A percentile compares a stretch with the other conserved stretches of the same genome.
Conservation (phyloP, 1,140 invertebrate species). For the Lasaia peninsularis region DNA sequence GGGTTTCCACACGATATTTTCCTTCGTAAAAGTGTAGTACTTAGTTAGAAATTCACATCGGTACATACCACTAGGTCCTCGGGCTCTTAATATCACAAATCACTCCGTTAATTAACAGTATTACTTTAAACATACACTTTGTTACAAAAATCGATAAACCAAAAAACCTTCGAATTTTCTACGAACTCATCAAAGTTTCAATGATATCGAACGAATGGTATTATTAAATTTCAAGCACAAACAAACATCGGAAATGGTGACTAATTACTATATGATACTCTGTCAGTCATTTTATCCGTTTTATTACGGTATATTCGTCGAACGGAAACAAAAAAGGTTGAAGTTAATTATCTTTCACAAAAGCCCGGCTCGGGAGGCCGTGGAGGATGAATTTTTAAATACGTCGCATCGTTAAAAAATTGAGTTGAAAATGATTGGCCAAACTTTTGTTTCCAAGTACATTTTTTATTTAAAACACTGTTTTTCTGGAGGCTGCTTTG, state of each 20-base stretch:
- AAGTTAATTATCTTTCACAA: conserved; percentile 11
- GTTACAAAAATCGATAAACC: no score
- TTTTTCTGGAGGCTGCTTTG: not conserved
- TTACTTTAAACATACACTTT: no score
- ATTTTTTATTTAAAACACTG: not conserved
- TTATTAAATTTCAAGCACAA: no score
- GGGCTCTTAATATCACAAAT: no score
- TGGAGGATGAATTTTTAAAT: conserved; percentile 5
- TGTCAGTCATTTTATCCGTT: not conserved
- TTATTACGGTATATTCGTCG: not conserved
- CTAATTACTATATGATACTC: not conserved
- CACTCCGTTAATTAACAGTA: no score
- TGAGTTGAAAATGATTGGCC: conserved; percentile 2
- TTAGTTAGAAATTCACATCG: no score
- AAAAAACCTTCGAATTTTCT: no score
- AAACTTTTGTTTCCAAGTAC: not conserved
- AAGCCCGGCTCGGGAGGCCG: not conserved
- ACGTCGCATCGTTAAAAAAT: conserved; percentile 6
- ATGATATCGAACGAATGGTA: no score
- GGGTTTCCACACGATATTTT: no score
- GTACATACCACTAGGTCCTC: no score
- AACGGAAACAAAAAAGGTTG: not conserved
- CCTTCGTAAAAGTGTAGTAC: no score
- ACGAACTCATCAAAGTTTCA: no score
- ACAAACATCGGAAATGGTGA: not conserved